phyloP scores from a whole-genome alignment of 2,113 vertebrate species.

The Indicator indicator region DNA sequence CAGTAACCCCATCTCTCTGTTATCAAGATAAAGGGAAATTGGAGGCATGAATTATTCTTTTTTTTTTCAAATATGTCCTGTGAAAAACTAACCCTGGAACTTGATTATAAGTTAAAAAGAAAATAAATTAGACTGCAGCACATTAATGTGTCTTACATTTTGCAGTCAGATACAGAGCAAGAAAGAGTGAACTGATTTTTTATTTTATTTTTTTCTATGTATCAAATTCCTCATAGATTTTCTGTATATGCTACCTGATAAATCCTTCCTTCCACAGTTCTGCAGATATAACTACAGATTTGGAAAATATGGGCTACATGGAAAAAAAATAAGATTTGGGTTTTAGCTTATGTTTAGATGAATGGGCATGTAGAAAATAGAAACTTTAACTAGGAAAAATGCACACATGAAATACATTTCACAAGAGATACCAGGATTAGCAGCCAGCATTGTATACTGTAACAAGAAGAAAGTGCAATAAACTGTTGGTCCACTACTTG shows the following conservation, averaged over 20 bases:
- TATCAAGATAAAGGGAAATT: conserved; percentile 24
- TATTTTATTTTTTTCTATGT: background rate
- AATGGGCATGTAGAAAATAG: background rate
- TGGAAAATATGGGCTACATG: background rate
- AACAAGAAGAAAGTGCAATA: background rate
- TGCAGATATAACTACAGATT: background rate
- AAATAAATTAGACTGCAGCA: conserved; percentile 20
- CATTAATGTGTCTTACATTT: conserved; percentile 8
- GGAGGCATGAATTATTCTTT: background rate
- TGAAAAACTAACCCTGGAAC: background rate
- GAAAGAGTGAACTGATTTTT: background rate
- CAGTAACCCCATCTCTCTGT: conserved; percentile 19
- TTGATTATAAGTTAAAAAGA: conserved; percentile 16
- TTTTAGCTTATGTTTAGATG: background rate
- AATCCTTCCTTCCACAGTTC: background rate
- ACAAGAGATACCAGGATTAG: background rate
- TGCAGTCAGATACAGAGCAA: background rate
- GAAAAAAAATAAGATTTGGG: background rate
- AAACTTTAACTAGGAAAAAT: background rate
- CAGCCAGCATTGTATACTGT: background rate
- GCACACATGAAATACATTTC: background rate
- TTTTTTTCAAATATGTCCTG: background rate
- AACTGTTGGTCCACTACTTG: background rate
- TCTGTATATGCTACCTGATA: background rate
- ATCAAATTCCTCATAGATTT: background rate